These are phyloP conservation scores for Dorcus hopei DNA, from an alignment of 2,888 invertebrate species.

Conservation along the genomic window DNA sequence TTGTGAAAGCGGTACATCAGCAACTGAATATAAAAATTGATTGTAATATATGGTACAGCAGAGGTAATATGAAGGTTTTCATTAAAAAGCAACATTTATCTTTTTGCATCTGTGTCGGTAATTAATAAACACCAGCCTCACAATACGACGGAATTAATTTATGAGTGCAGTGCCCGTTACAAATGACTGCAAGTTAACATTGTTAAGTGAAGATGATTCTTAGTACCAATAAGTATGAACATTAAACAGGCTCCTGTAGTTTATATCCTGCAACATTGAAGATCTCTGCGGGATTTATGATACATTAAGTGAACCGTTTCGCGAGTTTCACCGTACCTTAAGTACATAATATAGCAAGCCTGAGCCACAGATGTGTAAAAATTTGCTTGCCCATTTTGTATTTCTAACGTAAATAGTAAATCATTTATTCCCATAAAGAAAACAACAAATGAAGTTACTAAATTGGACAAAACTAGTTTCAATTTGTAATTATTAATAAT, in stretches of 20 bases:
- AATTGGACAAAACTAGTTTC: no score
- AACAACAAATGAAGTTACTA: no score
- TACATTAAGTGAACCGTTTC: constrained; percentile 13
- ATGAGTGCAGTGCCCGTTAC: constrained; percentile 17
- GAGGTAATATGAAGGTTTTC: background rate
- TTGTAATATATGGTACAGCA: background rate
- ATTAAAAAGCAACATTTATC: constrained; percentile 9
- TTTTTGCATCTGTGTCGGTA: background rate
- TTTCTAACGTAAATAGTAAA: no score
- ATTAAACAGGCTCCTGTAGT: constrained; percentile 18
- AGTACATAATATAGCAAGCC: background rate
- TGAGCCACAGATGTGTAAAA: no score
- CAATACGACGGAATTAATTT: constrained; percentile 10
- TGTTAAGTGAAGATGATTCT: constrained; percentile 16
- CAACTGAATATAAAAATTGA: background rate
- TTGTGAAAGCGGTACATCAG: no score
- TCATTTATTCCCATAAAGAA: no score
- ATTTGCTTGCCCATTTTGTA: no score
- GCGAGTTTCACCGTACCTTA: constrained; percentile 10
- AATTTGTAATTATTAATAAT: no score
- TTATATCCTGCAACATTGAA: constrained; percentile 18
- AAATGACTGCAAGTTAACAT: constrained; percentile 17
- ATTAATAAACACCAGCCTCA: constrained; percentile 11
- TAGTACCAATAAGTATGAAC: constrained; percentile 16
- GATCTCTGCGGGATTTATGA: constrained; percentile 18